Evolutionary conservation across 2,113 vertebrate species (phyloP), one percentile per base, ranked within the genome.

Genomic region (Saccopteryx bilineata): DNA sequence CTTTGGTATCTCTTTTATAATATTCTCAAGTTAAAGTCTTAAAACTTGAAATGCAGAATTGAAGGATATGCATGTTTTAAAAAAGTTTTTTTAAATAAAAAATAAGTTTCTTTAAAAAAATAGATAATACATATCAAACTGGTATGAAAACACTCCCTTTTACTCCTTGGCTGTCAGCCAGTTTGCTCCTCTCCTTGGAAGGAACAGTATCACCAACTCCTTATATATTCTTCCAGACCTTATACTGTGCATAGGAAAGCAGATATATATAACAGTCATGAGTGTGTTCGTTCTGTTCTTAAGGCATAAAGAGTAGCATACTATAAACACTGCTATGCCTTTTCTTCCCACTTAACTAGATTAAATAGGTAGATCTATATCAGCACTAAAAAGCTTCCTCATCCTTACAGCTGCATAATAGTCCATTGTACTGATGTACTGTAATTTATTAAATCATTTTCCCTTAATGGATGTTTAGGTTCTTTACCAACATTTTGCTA

Each of bases 401-500:
- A 24, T 33, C 87, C 60, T 90, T 87, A 84, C 0, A 92, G 46
- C n/a, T 52, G 48, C 54, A 46, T 61, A 52, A 56, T 50, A 66
- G 24, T 39, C 33, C 80, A 54, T 23, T 17, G 61, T 78, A 26
- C 23, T 26, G 48, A 75, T 65, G 1, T 7, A n/a, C 79, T 39
- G 7, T n/a, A n/a, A 83, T 82, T 63, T 85, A 84, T 65, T 71
- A 92, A 63, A 69, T 74, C 74, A 19, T n/a, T n/a, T 92, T 75
- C 26, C 24, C 10, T 84, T 72, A 71, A 74, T 65, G 18, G 39
- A 82, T 75, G 1, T 56, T 90, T 87, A 80, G 12, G 23, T 93
- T 89, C 54, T 87, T 94, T 71, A 83, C 19, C 46, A 96, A 46
- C 5, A 71, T 91, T 93, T 63, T 93, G 58, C 87, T 79, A 33